These are phyloP conservation scores for Struthidea cinerea DNA, from an alignment of 2,113 vertebrate species.

Conservation along the genomic window DNA sequence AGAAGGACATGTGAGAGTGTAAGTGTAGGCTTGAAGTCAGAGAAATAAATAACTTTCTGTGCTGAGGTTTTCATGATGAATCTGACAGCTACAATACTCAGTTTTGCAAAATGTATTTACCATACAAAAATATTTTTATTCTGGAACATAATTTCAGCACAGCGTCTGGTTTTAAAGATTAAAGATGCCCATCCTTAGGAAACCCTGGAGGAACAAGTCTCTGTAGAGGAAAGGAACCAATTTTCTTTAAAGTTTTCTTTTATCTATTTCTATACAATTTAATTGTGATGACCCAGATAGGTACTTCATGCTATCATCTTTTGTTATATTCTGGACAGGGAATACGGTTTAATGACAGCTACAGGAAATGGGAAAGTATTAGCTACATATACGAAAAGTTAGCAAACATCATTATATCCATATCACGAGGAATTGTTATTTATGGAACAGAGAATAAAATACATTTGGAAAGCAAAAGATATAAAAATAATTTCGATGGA, in stretches of 20 bases:
- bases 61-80: neutral
- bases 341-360: conserved; percentile 26
- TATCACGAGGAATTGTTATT: neutral
- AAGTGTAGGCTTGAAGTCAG: neutral
- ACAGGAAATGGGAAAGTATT: neutral
- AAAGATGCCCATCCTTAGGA: conserved; percentile 37
- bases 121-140: conserved; percentile 30
- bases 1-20: neutral
- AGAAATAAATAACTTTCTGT: neutral
- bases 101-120: conserved; percentile 13
- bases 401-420: neutral
- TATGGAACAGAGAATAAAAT: neutral
- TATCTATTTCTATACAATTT: conserved; percentile 59
- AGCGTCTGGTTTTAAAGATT: conserved; percentile 40
- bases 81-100: neutral
- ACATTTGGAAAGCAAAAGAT: neutral
- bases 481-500: neutral
- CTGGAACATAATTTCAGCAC: neutral
- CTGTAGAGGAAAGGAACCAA: conserved; percentile 38
- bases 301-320: neutral
- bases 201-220: conserved; percentile 46
- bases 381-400: neutral
- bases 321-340: conserved; percentile 39
- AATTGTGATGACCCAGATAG: conserved; percentile 64
- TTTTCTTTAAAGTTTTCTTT: conserved; percentile 62